Evolutionary conservation across 2,888 invertebrate species (phyloP), one percentile per base, ranked within the genome.

Genomic region (Leucania comma): DNA sequence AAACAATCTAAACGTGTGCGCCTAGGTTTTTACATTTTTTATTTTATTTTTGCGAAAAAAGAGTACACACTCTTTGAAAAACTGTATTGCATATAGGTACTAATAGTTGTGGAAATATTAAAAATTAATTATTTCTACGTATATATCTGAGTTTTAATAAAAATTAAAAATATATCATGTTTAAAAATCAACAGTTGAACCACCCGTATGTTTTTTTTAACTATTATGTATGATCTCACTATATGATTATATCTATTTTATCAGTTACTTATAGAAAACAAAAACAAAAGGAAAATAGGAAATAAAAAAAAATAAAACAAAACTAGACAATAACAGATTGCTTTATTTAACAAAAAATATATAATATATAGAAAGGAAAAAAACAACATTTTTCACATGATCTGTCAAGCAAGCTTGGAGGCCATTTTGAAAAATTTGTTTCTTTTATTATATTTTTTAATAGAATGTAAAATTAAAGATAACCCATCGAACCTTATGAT

Each of bases 341-440:
- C 94, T 96, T 96, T 96, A 96, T 96, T 95, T 95, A 96, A 96
- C 96, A 96, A 96, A 95, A 95, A 95, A 95, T 95, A 95, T 95
- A 95, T 95, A 95, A 94, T 94, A 95, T 95, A 95, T 94, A 94
- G 92, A 94, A 93, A 93, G 86, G 80, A 78, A 89, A 91, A 92
- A 95, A 95, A 95, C 94, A 93, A 93, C 81, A 90, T 91, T 93
- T 94, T 93, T 89, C 93, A 95, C 94, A 91, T 92, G 91, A 92
- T 90, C 88, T 87, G 75, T 83, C 86, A 88, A 91, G 91, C 74
- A 29, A 71, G 85, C 90, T 88, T 72, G 81, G 76, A 88, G 87
- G 84, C 82, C 91, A 90, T 89, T 84, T 92, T 93, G 93, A 91
- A 94, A 95, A 95, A 93, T 79, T 84, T 93, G 94, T 92, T 94